phyloP scores from a whole-genome alignment of 1,140 invertebrate species.

The Pseudomyrmex gracilis region DNA sequence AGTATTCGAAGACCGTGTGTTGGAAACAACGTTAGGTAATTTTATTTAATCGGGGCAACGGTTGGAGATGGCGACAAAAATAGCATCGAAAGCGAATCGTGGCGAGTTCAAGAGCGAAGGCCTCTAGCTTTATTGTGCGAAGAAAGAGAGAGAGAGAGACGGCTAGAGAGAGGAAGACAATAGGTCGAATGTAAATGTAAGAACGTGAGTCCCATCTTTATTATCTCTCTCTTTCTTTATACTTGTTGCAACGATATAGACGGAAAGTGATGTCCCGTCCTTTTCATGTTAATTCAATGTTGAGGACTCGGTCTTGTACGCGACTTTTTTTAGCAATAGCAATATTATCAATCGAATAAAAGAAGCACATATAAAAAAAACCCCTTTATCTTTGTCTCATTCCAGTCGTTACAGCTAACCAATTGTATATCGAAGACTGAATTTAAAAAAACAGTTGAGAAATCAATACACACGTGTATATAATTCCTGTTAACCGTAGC shows the following conservation, averaged over 20 bases:
- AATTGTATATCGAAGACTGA: not conserved
- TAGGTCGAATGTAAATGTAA: constrained; percentile 84
- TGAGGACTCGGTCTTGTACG: constrained; percentile 8
- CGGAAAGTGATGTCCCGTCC: constrained; percentile 61
- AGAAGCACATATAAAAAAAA: not conserved
- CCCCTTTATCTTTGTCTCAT: not conserved
- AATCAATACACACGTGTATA: not conserved
- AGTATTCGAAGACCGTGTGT: constrained; percentile 17
- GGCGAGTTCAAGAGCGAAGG: constrained; percentile 83
- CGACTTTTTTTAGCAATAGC: constrained; percentile 26
- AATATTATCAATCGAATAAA: not conserved
- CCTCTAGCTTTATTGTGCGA: constrained; percentile 71
- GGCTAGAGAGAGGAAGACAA: constrained; percentile 77
- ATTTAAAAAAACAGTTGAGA: not conserved
- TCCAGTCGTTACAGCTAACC: not conserved
- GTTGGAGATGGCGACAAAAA: constrained; percentile 71
- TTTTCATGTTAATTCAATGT: constrained; percentile 42
- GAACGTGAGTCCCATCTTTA: constrained; percentile 83
- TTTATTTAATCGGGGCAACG: constrained; percentile 43
- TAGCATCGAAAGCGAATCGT: constrained; percentile 82
- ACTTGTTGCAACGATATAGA: constrained; percentile 68
- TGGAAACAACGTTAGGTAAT: constrained; percentile 22
- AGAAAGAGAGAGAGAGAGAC: constrained; percentile 67
- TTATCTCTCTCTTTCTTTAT: constrained; percentile 64
- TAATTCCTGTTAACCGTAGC: too few species aligned